Evolutionary conservation across 2,888 invertebrate genomes (phyloP).

Genomic region (Dastarcus helophoroides): DNA sequence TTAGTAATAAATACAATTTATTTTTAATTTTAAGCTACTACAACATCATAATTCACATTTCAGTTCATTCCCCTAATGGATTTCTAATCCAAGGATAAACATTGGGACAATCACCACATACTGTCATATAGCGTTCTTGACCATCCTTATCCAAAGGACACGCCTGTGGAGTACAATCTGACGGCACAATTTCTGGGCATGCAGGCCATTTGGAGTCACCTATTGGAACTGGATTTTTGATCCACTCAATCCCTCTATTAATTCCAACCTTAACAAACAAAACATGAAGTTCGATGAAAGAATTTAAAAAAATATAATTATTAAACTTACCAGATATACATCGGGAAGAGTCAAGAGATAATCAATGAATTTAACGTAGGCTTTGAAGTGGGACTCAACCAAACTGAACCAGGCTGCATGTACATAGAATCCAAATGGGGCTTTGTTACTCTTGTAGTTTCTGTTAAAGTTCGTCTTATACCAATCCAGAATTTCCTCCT

Average conservation of each 20-base stretch:
- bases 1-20: too few species aligned
- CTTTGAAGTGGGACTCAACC: constrained; percentile 38
- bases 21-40: too few species aligned
- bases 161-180: constrained; percentile 12
- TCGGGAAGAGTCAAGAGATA: constrained; percentile 42
- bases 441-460: constrained; percentile 50
- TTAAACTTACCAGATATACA: constrained; percentile 45
- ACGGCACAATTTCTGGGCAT: constrained; percentile 16
- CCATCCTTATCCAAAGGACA: constrained; percentile 23
- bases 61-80: constrained; percentile 34
- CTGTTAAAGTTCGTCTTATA: constrained; percentile 51
- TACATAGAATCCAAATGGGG: constrained; percentile 56
- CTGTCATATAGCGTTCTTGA: constrained; percentile 38
- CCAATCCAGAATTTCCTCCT: constrained; percentile 43
- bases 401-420: constrained; percentile 52
- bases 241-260: constrained; percentile 45
- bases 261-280: constrained; percentile 40
- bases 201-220: constrained; percentile 27
- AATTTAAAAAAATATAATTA: not conserved
- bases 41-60: too few species aligned
- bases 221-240: constrained; percentile 41
- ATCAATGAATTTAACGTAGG: constrained; percentile 45
- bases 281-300: too few species aligned
- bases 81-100: constrained; percentile 48
- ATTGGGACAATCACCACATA: constrained; percentile 41